Evolutionary conservation across 2,113 vertebrate species (phyloP), one percentile per base, ranked within the genome.

Genomic region (human (Homo sapiens)): DNA sequence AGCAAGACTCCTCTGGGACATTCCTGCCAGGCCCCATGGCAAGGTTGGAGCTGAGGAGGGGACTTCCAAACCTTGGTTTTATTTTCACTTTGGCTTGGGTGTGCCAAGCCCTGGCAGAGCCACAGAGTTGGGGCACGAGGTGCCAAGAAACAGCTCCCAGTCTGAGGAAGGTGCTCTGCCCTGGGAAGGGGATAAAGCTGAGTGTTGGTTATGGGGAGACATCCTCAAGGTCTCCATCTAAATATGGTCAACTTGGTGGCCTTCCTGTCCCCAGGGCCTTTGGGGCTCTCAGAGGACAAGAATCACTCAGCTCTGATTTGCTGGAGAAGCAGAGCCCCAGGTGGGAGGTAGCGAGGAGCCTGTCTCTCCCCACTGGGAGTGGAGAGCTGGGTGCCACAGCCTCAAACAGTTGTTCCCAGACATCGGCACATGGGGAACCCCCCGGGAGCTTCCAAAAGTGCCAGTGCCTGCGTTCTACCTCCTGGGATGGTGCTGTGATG

Each of bases 51-150:
- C 38, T 0, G 0, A 32, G 22, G 27, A 78, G 93, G 93, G 97
- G 18, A 92, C 90, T 98, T 96, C 94, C 79, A 84, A 22, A 16
- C 25, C 35, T 50, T 3, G 11, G 66, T 92, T 97, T 96, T 61
- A 0, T 75, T 97, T 93, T 90, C 38, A 8, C 16, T 97, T 80
- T 75, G 76, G 4, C 79, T 22, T 22, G 55, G 38, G 20, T 1
- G 1, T 38, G 80, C 32, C 10, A 7, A 48, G 70, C 23, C 3
- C 0, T 20, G 89, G 27, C 72, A 25, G 81, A 72, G 20, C 76
- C 45, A 4, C 76, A 0, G 12, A 6, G 68, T 38, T 6, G 59
- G n/a, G 38, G 13, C 1, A 30, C 0, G 2, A 45, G 50, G 61
- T 30, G 25, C 55, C 75, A 40, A 40, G 73, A 38, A 18, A 23